A percentile compares a stretch with the other conserved stretches of the same genome.
Conservation (phyloP, 2,888 invertebrate species). For the Tetragnatha montana region DNA sequence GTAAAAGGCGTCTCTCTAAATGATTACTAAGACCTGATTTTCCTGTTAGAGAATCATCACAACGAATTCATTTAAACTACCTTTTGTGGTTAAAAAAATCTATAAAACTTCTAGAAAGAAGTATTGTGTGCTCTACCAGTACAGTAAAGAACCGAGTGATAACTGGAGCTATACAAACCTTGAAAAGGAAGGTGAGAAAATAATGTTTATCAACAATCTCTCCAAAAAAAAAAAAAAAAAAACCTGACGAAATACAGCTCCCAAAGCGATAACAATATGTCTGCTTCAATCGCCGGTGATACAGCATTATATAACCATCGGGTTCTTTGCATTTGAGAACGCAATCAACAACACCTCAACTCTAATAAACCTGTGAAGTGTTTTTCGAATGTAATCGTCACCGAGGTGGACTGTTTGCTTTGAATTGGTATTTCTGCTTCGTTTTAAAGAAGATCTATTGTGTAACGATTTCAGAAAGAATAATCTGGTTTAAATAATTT, state of each 20-base stretch:
- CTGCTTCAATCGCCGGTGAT: not conserved
- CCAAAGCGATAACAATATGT: not conserved
- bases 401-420: too few relatives aligned
- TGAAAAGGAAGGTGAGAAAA: not conserved
- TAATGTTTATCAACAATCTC: constrained; percentile 1
- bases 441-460: too few relatives aligned
- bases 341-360: not conserved
- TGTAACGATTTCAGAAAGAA: too few relatives aligned
- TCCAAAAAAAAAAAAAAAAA: too few relatives aligned
- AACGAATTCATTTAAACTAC: too few relatives aligned
- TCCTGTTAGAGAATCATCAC: too few relatives aligned
- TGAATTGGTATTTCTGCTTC: too few relatives aligned
- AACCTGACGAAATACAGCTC: not conserved
- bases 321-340: not conserved
- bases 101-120: not conserved
- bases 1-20: too few relatives aligned
- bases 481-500: too few relatives aligned
- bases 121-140: not conserved
- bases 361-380: not conserved
- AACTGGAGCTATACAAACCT: not conserved
- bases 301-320: not conserved
- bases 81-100: too few relatives aligned
- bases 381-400: not conserved
- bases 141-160: not conserved
- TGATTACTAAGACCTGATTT: too few relatives aligned